Conservation (phyloP, 2,113 vertebrate species). For the Oreochromis tanganicae region DNA sequence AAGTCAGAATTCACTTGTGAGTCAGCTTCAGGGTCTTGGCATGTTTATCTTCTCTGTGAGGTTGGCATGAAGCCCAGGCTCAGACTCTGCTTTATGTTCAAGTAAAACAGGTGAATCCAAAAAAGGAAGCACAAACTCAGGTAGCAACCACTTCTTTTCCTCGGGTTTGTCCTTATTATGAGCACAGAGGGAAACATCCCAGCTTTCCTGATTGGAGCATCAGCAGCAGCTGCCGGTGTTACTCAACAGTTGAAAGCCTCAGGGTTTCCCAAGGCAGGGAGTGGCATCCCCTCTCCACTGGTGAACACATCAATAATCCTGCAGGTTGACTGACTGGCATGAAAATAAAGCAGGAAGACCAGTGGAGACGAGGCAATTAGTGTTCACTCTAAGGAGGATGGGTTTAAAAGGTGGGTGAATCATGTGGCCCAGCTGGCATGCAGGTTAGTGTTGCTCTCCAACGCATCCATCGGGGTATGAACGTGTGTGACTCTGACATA, state of each 20-base stretch:
- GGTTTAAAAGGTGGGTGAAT: not conserved
- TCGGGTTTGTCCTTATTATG: slow-evolving; percentile 10
- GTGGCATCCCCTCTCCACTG: slow-evolving; percentile 9
- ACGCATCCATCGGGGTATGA: not conserved
- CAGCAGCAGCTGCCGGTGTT: slow-evolving; percentile 29
- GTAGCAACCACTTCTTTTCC: not conserved
- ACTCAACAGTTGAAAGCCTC: slow-evolving; percentile 51
- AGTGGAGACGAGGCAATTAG: slow-evolving; percentile 41
- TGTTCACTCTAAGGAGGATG: slow-evolving; percentile 1
- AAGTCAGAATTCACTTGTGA: not conserved
- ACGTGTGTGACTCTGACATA: not conserved
- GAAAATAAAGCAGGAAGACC: slow-evolving; percentile 25
- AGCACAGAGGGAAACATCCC: not conserved
- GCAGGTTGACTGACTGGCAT: slow-evolving; percentile 48
- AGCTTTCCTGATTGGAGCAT: slow-evolving; percentile 16
- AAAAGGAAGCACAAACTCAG: not conserved
- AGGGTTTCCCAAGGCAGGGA: slow-evolving; percentile 52
- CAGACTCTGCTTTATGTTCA: not conserved
- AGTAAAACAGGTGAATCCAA: slow-evolving; percentile 2
- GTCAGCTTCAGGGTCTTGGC: not conserved
- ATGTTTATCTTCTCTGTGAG: not conserved
- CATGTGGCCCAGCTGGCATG: not conserved
- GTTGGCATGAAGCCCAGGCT: not conserved
- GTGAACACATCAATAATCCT: slow-evolving; percentile 63
- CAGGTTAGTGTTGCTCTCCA: not conserved